A percentile compares a stretch with the other conserved stretches of the same genome.
Conservation (phyloP, 2,888 invertebrate species). For the Nineta flava region DNA sequence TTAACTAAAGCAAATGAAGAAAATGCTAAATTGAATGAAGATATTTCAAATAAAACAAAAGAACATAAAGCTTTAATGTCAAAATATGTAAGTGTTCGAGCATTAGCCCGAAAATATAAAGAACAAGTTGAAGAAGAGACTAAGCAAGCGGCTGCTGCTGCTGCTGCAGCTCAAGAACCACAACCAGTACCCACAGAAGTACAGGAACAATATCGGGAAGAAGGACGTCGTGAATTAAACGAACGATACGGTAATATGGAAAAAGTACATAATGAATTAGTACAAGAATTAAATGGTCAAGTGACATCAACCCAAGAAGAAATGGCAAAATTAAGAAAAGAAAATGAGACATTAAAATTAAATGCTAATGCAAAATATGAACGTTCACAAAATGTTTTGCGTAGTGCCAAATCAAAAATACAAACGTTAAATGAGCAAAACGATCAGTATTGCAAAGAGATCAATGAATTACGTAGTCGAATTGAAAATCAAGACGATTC, state of each 20-base stretch:
- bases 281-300: conserved; percentile 30
- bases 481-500: conserved; percentile 5
- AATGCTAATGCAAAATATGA: conserved; percentile 29
- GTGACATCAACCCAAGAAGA: conserved; percentile 30
- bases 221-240: conserved; percentile 31
- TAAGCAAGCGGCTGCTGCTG: conserved; percentile 16
- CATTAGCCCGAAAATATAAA: conserved; percentile 88
- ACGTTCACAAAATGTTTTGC: conserved; percentile 37
- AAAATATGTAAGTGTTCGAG: conserved; percentile 59
- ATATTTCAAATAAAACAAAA: conserved; percentile 2
- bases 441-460: conserved; percentile 39
- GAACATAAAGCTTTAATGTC: conserved; percentile 22
- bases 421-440: conserved; percentile 55
- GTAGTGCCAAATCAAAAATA: conserved; percentile 59
- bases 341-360: conserved; percentile 28
- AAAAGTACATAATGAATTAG: conserved; percentile 27
- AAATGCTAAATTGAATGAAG: conserved; percentile 5
- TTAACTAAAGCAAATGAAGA: conserved; percentile 38
- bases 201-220: conserved; percentile 30
- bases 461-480: conserved; percentile 17
- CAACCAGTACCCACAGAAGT: conserved; percentile 26
- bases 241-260: conserved; percentile 27
- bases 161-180: conserved; percentile 24
- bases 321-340: conserved; percentile 36
- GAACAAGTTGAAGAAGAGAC: conserved; percentile 30